Percentiles rank a stretch among this genome's conserved stretches.
Conservation (phyloP, 1,140 invertebrate species). For the Calliphora vicina region DNA sequence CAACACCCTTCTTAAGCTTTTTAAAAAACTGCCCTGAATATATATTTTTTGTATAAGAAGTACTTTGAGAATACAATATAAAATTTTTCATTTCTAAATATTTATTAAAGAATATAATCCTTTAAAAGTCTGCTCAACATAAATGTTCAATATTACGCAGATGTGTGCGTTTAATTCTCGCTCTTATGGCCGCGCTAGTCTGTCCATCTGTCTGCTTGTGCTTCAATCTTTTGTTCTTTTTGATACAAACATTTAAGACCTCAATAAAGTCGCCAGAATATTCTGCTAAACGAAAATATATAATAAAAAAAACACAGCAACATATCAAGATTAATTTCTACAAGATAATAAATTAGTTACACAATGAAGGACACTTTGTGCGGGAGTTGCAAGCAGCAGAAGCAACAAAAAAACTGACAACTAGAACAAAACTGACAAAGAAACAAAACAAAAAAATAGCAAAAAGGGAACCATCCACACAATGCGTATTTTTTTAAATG, state of each 20-base stretch:
- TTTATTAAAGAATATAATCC: background rate
- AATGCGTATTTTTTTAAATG: background rate
- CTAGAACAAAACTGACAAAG: background rate
- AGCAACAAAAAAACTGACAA: background rate
- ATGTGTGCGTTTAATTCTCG: background rate
- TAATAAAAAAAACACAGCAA: background rate
- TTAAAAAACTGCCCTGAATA: no score
- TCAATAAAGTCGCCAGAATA: conserved; percentile 33
- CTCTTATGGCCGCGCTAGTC: background rate
- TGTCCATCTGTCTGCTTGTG: background rate
- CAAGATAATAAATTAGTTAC: conserved; percentile 33
- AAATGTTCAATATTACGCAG: conserved; percentile 1
- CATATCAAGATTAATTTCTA: conserved; percentile 33
- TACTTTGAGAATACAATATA: background rate
- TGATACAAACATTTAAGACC: background rate
- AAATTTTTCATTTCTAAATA: background rate
- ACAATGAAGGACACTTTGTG: conserved; percentile 19
- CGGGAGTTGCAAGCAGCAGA: background rate
- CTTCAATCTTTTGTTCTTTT: background rate
- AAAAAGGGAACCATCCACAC: background rate
- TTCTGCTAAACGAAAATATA: background rate
- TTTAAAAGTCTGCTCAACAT: background rate
- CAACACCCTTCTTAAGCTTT: no score
- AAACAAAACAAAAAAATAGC: background rate
- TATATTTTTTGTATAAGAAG: no score